phyloP scores from a whole-genome alignment of 2,797 vertebrate species.

The Sarcoramphus papa region DNA sequence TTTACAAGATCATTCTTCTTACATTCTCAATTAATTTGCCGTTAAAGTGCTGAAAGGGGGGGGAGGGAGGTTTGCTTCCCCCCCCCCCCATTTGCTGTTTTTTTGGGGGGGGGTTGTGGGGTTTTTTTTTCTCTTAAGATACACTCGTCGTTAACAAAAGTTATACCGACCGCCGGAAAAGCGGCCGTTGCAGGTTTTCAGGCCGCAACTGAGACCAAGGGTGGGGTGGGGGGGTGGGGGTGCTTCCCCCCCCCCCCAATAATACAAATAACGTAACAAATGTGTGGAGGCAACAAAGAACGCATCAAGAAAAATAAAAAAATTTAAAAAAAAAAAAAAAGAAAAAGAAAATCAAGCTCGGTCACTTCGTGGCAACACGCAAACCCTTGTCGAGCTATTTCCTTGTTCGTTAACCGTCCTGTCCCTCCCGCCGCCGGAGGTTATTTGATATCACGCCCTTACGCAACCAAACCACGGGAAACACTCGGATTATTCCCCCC shows the following conservation, averaged over 20 bases:
- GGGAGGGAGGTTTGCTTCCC: no score
- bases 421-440: background rate
- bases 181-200: background rate
- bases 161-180: background rate
- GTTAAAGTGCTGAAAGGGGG: constrained; percentile 70
- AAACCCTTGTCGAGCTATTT: background rate
- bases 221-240: no score
- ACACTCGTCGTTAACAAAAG: background rate
- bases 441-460: background rate
- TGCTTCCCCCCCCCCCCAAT: no score
- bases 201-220: background rate
- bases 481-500: background rate
- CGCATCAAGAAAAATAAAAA: background rate
- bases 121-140: no score
- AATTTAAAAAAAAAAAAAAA: background rate
- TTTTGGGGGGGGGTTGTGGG: no score
- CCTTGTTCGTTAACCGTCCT: background rate
- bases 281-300: background rate
- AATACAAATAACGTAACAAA: background rate
- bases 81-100: no score
- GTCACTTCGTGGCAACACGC: background rate
- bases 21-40: constrained; percentile 70
- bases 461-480: background rate
- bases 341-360: background rate
- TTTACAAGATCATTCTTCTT: constrained; percentile 61